Conservation (phyloP, 2,888 invertebrate genomes). For the Timema cristinae region DNA sequence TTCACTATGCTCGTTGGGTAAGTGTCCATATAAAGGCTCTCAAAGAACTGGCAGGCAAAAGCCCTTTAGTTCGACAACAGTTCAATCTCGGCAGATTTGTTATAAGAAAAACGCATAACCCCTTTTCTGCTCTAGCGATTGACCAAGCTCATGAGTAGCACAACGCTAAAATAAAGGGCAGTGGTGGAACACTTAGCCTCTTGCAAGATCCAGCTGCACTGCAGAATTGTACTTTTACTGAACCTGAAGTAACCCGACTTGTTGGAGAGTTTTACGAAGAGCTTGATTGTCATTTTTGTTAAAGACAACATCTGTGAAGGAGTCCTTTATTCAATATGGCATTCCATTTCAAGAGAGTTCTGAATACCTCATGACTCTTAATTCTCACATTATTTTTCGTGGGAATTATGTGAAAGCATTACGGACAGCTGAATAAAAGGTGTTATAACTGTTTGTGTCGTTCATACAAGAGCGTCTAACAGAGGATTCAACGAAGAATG, state of each 20-base stretch:
- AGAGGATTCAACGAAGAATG: background rate
- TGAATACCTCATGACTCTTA: slow-evolving; percentile 8
- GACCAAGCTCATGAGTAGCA: background rate
- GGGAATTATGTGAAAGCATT: background rate
- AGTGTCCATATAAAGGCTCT: background rate
- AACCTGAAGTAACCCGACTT: background rate
- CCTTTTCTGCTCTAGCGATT: background rate
- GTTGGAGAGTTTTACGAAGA: background rate
- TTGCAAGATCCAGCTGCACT: background rate
- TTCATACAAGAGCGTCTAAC: background rate
- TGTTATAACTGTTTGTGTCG: background rate
- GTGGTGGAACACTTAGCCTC: background rate
- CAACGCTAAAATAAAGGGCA: background rate
- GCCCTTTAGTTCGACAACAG: background rate
- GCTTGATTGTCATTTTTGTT: background rate
- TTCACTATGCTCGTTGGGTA: slow-evolving; percentile 1
- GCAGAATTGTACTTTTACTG: background rate
- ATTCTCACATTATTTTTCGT: background rate
- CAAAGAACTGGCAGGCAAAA: background rate
- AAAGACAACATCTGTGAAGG: background rate
- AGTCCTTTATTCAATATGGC: background rate
- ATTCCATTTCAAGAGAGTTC: background rate
- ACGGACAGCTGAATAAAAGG: slow-evolving; percentile 7
- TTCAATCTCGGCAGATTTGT: background rate
- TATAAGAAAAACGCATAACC: background rate